Conservation (phyloP, 2,888 invertebrate species). For the Diarsia mendica region DNA sequence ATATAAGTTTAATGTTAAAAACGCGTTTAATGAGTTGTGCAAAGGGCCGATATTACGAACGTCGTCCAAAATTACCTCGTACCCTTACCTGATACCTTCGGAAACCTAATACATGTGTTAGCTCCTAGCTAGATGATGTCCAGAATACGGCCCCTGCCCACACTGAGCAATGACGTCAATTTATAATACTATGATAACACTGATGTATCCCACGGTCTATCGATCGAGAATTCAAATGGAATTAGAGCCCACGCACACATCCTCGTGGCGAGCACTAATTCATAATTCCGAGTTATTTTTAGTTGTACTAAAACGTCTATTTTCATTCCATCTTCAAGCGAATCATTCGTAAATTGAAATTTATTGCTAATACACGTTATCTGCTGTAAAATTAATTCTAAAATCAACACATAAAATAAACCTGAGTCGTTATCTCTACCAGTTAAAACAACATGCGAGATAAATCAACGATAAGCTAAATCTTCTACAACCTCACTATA, state of each 20-base stretch:
- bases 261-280: conserved; percentile 31
- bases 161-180: conserved; percentile 45
- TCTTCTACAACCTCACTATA: conserved; percentile 19
- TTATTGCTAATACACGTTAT: neutral
- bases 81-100: neutral
- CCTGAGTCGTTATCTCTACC: neutral
- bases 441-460: neutral
- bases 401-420: conserved; percentile 5
- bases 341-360: conserved; percentile 3
- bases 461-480: conserved; percentile 19
- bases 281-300: conserved; percentile 44
- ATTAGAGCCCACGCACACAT: conserved; percentile 31
- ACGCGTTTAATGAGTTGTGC: neutral
- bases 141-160: conserved; percentile 37
- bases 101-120: neutral
- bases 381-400: neutral
- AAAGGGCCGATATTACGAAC: neutral
- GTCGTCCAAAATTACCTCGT: neutral
- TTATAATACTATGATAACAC: conserved; percentile 10
- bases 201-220: conserved; percentile 41
- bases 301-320: conserved; percentile 15
- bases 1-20: neutral
- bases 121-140: neutral
- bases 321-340: conserved; percentile 3
- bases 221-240: conserved; percentile 37